phyloP scores from a whole-genome alignment of 2,113 vertebrate species.

The Donacobius atricapilla region DNA sequence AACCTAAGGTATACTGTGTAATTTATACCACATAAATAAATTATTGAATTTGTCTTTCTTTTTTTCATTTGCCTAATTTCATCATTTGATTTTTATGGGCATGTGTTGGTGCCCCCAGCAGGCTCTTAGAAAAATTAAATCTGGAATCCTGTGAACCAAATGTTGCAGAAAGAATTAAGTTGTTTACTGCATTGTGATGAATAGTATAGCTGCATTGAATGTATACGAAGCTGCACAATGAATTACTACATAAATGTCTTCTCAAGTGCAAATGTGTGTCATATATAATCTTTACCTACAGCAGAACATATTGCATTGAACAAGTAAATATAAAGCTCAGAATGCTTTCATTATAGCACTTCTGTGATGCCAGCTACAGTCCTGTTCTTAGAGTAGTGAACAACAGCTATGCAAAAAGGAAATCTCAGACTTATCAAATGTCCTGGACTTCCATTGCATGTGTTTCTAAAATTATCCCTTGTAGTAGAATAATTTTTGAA shows the following conservation, averaged over 20 bases:
- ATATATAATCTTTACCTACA: not conserved
- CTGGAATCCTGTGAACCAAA: not conserved
- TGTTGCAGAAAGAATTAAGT: not conserved
- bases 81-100: not conserved
- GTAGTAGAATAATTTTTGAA: not conserved
- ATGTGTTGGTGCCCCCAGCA: slow-evolving; percentile 45
- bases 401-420: not conserved
- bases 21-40: not conserved
- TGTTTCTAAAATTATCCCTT: not conserved
- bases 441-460: not conserved
- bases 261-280: not conserved
- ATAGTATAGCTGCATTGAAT: not conserved
- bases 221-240: not conserved
- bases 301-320: not conserved
- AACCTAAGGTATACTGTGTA: not conserved
- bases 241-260: not conserved
- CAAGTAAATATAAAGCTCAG: not conserved
- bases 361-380: not conserved
- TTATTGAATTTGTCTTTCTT: not conserved
- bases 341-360: not conserved
- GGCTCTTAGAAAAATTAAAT: slow-evolving; percentile 20
- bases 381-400: not conserved
- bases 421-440: not conserved
- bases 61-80: not conserved
- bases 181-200: not conserved